Percentiles rank a stretch among this genome's conserved stretches.
Conservation (phyloP, 1,140 invertebrate species). For the Drosophila nasuta region DNA sequence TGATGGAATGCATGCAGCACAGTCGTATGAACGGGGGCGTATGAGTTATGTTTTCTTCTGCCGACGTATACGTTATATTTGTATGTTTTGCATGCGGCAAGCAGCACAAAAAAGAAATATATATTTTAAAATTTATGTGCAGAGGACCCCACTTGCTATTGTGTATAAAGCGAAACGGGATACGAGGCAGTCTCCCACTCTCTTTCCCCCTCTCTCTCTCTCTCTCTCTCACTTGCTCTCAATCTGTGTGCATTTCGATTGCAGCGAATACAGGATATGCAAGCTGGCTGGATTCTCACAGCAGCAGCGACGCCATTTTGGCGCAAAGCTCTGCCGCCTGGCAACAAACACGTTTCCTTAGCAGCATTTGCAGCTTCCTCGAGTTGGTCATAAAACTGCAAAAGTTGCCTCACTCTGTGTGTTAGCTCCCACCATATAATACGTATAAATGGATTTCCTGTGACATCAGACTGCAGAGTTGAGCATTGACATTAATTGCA, state of each 20-base stretch:
- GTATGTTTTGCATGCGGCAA: constrained; percentile 18
- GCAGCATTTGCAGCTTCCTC: constrained; percentile 52
- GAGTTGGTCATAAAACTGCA: constrained; percentile 66
- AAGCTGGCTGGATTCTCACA: constrained; percentile 33
- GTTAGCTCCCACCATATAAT: constrained; percentile 23
- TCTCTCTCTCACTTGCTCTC: not conserved
- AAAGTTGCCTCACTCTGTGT: constrained; percentile 34
- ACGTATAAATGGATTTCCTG: constrained; percentile 70
- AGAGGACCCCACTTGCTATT: not conserved
- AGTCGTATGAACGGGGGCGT: not conserved
- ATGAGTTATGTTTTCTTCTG: constrained; percentile 32
- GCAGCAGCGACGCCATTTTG: constrained; percentile 53
- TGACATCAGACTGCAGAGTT: constrained; percentile 47
- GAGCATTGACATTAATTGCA: constrained; percentile 69
- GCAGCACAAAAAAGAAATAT: constrained; percentile 19
- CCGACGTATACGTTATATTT: constrained; percentile 21
- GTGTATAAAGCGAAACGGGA: constrained; percentile 1
- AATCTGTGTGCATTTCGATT: constrained; percentile 53
- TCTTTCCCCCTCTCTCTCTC: not conserved
- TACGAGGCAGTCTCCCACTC: not conserved
- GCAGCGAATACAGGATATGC: constrained; percentile 42
- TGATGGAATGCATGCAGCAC: constrained; percentile 1
- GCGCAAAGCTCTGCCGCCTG: constrained; percentile 55
- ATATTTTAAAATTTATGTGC: constrained; percentile 54
- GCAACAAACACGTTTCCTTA: constrained; percentile 64